phyloP scores from a whole-genome alignment of 1,140 invertebrate genomes.

The Telenomus remus region DNA sequence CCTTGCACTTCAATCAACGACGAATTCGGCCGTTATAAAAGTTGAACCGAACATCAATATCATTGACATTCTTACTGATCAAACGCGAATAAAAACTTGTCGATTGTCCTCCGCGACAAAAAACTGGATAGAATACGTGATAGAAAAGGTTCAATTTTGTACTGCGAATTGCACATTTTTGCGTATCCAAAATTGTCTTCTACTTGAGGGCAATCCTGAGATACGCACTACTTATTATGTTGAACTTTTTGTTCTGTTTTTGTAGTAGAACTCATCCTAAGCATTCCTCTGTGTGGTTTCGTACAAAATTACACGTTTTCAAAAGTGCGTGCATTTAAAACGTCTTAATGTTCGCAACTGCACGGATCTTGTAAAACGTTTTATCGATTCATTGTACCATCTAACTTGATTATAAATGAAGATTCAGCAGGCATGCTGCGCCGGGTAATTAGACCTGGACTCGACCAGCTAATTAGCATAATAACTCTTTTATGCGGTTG shows the following conservation, averaged over 20 bases:
- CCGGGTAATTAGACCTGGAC: constrained; percentile 63
- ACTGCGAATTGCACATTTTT: too few relatives aligned
- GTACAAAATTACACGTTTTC: constrained; percentile 49
- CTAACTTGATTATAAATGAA: constrained; percentile 46
- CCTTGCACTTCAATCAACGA: constrained; percentile 40
- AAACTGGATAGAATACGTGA: background rate
- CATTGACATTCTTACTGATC: constrained; percentile 48
- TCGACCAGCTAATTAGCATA: constrained; percentile 69
- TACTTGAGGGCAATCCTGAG: too few relatives aligned
- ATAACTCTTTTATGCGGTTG: constrained; percentile 69
- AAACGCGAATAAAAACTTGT: constrained; percentile 18
- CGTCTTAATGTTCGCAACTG: constrained; percentile 34
- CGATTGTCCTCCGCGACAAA: constrained; percentile 28
- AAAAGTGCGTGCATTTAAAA: constrained; percentile 19
- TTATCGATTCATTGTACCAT: constrained; percentile 43
- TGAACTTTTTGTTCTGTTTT: too few relatives aligned
- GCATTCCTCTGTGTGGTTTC: background rate
- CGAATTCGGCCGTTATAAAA: constrained; percentile 40
- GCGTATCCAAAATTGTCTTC: too few relatives aligned
- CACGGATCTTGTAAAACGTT: constrained; percentile 23
- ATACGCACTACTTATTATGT: too few relatives aligned
- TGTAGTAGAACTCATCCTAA: background rate
- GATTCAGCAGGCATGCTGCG: constrained; percentile 32
- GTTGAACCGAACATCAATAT: constrained; percentile 29
- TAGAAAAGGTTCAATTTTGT: too few relatives aligned